These are phyloP conservation scores for Hippocampus abdominalis DNA, from an alignment of 2,113 vertebrate species.

Conservation along the genomic window DNA sequence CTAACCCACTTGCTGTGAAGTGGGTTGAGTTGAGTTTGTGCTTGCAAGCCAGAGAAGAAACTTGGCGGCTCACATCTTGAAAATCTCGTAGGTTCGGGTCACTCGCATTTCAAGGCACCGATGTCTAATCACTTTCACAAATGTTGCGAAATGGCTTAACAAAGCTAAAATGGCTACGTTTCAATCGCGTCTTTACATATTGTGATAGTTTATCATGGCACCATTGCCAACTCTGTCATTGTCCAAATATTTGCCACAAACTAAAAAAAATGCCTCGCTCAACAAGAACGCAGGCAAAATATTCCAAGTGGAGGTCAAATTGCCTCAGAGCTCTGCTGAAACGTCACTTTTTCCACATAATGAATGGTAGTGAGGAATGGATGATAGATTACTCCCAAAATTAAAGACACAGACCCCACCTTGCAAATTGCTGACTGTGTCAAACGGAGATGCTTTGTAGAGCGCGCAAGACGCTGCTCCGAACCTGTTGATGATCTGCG, in stretches of 20 bases:
- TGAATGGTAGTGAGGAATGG: neutral
- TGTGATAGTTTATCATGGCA: neutral
- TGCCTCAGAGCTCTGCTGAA: neutral
- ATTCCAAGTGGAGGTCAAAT: neutral
- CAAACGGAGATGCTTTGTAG: slow-evolving; percentile 26
- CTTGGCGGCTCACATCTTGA: no score
- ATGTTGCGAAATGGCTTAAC: no score
- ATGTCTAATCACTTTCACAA: no score
- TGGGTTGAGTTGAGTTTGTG: no score
- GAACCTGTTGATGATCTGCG: slow-evolving; percentile 30
- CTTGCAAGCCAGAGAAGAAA: no score
- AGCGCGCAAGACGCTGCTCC: slow-evolving; percentile 39
- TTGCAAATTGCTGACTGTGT: slow-evolving; percentile 31
- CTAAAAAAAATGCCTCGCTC: neutral
- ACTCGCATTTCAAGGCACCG: no score
- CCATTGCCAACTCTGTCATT: neutral
- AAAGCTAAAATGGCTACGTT: neutral
- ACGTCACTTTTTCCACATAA: neutral
- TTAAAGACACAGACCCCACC: neutral
- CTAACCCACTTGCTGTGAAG: no score
- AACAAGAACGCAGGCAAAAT: neutral
- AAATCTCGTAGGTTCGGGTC: no score
- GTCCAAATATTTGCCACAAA: neutral
- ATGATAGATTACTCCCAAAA: slow-evolving; percentile 3
- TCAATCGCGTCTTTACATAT: neutral